Base-by-base conservation (phyloP, 1,140 invertebrate genomes). In the Matsumurasca onukii region DNA sequence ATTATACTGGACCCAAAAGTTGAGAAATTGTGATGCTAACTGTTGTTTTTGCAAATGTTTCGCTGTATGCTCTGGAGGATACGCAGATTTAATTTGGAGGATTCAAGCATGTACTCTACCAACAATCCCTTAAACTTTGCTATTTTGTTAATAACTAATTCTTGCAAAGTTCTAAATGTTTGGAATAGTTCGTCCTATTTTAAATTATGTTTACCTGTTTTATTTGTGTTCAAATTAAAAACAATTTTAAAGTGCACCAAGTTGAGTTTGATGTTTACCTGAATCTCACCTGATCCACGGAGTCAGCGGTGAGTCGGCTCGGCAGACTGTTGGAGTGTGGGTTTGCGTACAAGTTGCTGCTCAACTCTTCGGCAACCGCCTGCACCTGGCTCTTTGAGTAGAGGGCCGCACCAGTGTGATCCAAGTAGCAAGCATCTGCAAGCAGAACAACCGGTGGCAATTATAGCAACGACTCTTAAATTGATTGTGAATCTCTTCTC, bases 381-480 rank as follows among this genome's bases (percentile, higher is more conserved):
- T 86, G 78, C 22, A 98, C 82, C 80, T 95, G 91, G 70, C 80
- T 83, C 75, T 89, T 82, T 1, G 92, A 86, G 78, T 95, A 96
- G 30, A 97, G 78, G 25, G 92, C 90, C 22, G 94, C 85, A 22
- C 95, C 95, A 45, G 92, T 91, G 86, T 98, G 91, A 80, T 98
- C 96, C 72, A 98, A 81, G 80, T 97, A 98, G 67, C 86, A 88
- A 75, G 85, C 83, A 69, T 84, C 91, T 93, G 61, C 30, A 70
- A 68, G 52, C 13, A 12, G 5, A 61, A 61, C 34, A 45, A n/a
- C n/a, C n/a, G n/a, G n/a, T n/a, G n/a, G n/a, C n/a, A n/a, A n/a
- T n/a, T n/a, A n/a, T n/a, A n/a, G n/a, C n/a, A n/a, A n/a, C n/a
- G n/a, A n/a, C n/a, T n/a, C n/a, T n/a, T n/a, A n/a, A n/a, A n/a